Base-by-base conservation (phyloP, 2,888 invertebrate species). In the Apoda limacodes region DNA sequence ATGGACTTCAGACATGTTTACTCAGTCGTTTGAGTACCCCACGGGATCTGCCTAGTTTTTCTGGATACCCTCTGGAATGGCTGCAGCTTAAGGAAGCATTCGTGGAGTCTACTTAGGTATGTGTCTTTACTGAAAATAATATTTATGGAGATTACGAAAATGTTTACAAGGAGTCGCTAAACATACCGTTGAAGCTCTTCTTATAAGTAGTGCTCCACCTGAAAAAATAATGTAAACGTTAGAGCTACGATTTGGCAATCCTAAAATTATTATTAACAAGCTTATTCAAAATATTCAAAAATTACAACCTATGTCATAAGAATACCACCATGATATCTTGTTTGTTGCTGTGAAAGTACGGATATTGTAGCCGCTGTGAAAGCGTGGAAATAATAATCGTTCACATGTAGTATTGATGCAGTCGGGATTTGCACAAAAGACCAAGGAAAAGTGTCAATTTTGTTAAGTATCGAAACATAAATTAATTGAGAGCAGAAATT, bases 1-100 rank as follows among this genome's bases (percentile, higher is more conserved):
- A 12, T 4, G 14, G 5, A 7, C 17, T 17, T 7, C 25, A 29
- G 11, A n/a, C 25, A 3, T 15, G 17, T 4, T 11, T 35, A 9
- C 24, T 30, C 2, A 30, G 26, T 15, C 25, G 34, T 9, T 13
- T 35, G 3, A 17, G 21, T 19, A 35, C 30, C 13, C 28, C 35
- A 3, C 15, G 21, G 20, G 37, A 37, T 3, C 13, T 37, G 6
- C 17, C 42, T 27, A 9, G 5, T 7, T 40, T 29, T 21, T 29
- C 9, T 9, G 40, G 44, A 5, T 40, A 45, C 7, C 40, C 39
- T 2, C 13, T 45, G 30, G 42, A 42, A 5, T 45, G 42, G 41
- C 28, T 41, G 2, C 33, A 32, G 9, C 40, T 36, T 6, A 35
- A 38, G 14, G 17, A 23, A 9, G 40, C 40, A 1, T 40, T 13